Evolutionary conservation across 1,140 invertebrate species (phyloP).

Genomic region (Diorhabda sublineata): DNA sequence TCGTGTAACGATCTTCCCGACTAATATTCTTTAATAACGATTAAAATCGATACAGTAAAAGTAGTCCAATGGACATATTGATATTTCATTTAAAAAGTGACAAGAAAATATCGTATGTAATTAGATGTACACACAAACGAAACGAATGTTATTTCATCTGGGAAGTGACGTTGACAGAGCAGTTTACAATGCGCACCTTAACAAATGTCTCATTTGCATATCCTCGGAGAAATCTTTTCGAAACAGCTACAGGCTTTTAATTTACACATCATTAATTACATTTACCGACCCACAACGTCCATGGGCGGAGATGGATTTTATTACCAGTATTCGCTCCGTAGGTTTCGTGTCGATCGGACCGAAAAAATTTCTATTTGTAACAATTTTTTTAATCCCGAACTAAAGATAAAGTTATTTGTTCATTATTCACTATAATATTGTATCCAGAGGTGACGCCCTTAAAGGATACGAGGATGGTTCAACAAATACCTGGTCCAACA

Average conservation of each 20-base stretch:
- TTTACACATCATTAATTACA: constrained; percentile 44
- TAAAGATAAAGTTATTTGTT: no score
- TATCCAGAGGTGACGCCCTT: no score
- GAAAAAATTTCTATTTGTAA: no score
- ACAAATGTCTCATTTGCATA: constrained; percentile 43
- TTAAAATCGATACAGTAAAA: not conserved
- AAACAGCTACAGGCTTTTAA: constrained; percentile 41
- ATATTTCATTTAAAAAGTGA: constrained; percentile 20
- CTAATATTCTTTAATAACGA: not conserved
- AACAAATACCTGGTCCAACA: no score
- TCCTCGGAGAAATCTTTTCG: constrained; percentile 39
- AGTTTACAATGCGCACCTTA: constrained; percentile 39
- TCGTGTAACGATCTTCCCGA: no score
- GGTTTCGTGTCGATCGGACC: not conserved
- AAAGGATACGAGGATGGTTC: no score
- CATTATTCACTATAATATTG: no score
- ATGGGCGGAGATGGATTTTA: constrained; percentile 22
- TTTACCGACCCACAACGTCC: constrained; percentile 31
- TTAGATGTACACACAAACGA: constrained; percentile 29
- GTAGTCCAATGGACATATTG: constrained; percentile 2
- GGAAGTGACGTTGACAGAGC: constrained; percentile 39
- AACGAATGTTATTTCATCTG: constrained; percentile 28
- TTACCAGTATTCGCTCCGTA: not conserved
- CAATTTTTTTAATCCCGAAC: no score
- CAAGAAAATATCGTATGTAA: constrained; percentile 29